Evolutionary conservation across 2,113 vertebrate genomes (phyloP), one percentile per base, ranked within the genome.

Genomic region (Colossoma macropomum): DNA sequence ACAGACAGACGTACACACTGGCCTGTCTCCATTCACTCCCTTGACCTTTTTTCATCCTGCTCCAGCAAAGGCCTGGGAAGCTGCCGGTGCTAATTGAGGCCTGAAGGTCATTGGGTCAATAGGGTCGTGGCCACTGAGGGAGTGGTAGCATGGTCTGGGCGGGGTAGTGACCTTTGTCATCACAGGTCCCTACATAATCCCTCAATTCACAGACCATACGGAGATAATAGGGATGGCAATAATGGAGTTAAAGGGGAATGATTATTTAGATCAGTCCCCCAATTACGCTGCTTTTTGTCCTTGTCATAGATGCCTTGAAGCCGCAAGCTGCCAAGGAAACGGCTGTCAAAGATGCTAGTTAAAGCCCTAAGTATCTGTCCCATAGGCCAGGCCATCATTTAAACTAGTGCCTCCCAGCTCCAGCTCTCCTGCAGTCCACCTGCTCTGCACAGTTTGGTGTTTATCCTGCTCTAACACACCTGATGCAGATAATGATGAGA

Each of bases 141-240:
- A 90, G 92, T 92, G 90, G 92, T 89, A 78, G 88, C 86, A 89
- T 90, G 80, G 68, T 54, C 59, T 56, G 82, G 88, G 87, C 65
- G 75, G 92, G 88, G 91, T 89, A 83, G 86, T 89, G 89, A 94
- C 92, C 93, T 94, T 93, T 93, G 91, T 94, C 87, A 88, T 88
- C 90, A 88, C 85, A 89, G 84, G 92, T 77, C 74, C 78, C 73
- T 41, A 81, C 74, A 50, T 84, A 87, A 94, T 92, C 93, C 91
- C 88, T 11, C 77, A 87, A 86, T 91, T 93, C 90, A 93, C 91
- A 82, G 90, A 87, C 84, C 85, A 88, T 84, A 88, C 82, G 83
- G 88, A 86, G 88, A 92, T 89, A 94, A 93, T 92, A 85, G 87
- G 87, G 90, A 87, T 87, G 54, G 60, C 66, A 73, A 92, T 91